Percentiles rank a stretch among this genome's conserved stretches.
Conservation (phyloP, 2,113 vertebrate genomes). For the Oenanthe oenanthe region DNA sequence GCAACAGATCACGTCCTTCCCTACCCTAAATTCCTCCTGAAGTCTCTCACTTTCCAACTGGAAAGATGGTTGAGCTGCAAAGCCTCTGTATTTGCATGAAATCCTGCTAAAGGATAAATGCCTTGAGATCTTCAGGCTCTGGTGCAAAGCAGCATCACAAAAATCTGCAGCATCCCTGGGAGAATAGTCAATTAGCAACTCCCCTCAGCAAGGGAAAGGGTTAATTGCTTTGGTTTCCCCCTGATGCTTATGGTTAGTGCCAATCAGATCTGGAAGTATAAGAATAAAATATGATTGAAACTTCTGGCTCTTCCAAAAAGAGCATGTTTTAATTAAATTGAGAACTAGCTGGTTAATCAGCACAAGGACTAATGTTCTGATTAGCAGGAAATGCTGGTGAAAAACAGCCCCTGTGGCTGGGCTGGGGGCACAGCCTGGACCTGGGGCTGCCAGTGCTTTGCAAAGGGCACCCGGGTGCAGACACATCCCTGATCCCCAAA, state of each 20-base stretch:
- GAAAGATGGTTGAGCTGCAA: not conserved
- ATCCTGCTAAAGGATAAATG: not conserved
- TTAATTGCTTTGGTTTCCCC: constrained; percentile 54
- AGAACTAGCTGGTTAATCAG: constrained; percentile 63
- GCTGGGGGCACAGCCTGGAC: not conserved
- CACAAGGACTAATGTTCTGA: constrained; percentile 55
- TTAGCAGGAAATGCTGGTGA: constrained; percentile 40
- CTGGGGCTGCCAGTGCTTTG: not conserved
- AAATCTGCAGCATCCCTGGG: not conserved
- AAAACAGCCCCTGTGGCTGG: not conserved
- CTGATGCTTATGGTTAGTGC: not conserved
- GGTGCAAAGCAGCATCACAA: not conserved
- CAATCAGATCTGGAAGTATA: constrained; percentile 12
- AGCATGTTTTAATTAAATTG: constrained; percentile 59
- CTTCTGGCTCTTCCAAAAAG: constrained; percentile 12
- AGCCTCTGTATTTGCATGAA: not conserved
- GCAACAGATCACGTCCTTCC: not conserved
- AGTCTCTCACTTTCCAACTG: not conserved
- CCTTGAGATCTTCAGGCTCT: not conserved
- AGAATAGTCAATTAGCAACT: not conserved
- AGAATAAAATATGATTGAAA: constrained; percentile 50
- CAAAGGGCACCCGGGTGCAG: not conserved
- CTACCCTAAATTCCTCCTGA: not conserved
- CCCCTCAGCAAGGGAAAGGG: not conserved
- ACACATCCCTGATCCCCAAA: not conserved